Evolutionary conservation across 1,140 invertebrate species (phyloP).

Genomic region (Drosophila gunungcola): DNA sequence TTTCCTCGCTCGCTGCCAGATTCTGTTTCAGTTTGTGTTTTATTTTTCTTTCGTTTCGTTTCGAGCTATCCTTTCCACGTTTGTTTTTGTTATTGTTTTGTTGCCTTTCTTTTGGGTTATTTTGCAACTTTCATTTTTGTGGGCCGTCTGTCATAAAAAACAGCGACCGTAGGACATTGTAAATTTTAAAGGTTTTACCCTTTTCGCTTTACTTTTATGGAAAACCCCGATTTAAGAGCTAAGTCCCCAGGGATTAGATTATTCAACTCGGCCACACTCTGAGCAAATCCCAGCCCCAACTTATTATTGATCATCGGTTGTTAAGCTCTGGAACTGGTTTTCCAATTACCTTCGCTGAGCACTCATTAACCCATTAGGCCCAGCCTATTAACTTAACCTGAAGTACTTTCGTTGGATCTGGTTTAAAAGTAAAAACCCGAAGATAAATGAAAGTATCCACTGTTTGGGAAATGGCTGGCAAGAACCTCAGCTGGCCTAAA

Average conservation of each 20-base stretch:
- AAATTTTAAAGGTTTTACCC: constrained; percentile 47
- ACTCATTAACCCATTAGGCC: constrained; percentile 49
- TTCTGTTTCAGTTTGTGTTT: constrained; percentile 55
- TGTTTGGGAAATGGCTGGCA: constrained; percentile 45
- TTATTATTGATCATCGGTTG: constrained; percentile 38
- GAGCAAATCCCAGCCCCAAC: constrained; percentile 3
- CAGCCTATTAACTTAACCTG: constrained; percentile 39
- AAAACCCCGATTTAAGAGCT: constrained; percentile 20
- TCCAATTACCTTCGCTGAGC: constrained; percentile 29
- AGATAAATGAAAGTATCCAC: constrained; percentile 74
- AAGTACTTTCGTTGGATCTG: constrained; percentile 61
- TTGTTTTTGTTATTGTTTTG: constrained; percentile 17
- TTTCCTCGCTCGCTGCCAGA: constrained; percentile 25
- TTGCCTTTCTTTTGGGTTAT: constrained; percentile 33
- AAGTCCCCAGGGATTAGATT: constrained; percentile 33
- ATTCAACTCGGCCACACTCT: constrained; percentile 1
- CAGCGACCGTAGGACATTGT: constrained; percentile 42
- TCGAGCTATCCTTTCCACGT: constrained; percentile 11
- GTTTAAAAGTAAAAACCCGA: constrained; percentile 63
- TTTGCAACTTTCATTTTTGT: constrained; percentile 17
- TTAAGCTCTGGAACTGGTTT: constrained; percentile 34
- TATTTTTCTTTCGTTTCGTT: constrained; percentile 39
- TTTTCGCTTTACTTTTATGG: constrained; percentile 27
- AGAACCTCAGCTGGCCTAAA: constrained; percentile 28
- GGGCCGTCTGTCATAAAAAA: constrained; percentile 40